These are phyloP conservation scores for Erpornis zantholeuca DNA, from an alignment of 2,113 vertebrate species.

Conservation along the genomic window DNA sequence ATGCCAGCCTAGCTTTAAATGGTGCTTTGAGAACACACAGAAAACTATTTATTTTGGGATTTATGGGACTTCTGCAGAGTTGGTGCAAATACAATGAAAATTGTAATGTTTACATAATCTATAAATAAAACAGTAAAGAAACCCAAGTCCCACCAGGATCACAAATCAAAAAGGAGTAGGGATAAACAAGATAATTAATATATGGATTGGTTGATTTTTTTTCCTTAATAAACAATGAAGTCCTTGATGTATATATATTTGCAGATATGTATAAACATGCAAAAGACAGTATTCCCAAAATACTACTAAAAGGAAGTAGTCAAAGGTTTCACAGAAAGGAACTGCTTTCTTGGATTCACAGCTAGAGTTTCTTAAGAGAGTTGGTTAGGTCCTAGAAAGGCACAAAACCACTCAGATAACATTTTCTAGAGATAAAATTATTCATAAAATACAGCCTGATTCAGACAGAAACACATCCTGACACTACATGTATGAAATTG, in stretches of 20 bases:
- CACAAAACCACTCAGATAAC: background rate
- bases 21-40: background rate
- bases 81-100: slow-evolving; percentile 31
- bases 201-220: background rate
- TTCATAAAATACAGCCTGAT: background rate
- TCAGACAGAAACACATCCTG: background rate
- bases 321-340: background rate
- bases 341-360: background rate
- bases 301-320: background rate
- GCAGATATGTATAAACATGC: background rate
- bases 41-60: background rate
- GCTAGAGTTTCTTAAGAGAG: background rate
- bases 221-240: background rate
- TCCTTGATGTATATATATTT: background rate
- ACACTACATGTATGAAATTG: background rate
- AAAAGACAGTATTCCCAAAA: slow-evolving; percentile 26
- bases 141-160: background rate
- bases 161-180: background rate
- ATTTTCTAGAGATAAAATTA: background rate
- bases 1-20: background rate
- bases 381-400: background rate
- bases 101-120: background rate
- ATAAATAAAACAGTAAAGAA: slow-evolving; percentile 29
- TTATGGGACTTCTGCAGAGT: background rate
- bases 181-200: background rate